Evolutionary conservation across 2,113 vertebrate species (phyloP).

Genomic region (Lepisosteus osseus): DNA sequence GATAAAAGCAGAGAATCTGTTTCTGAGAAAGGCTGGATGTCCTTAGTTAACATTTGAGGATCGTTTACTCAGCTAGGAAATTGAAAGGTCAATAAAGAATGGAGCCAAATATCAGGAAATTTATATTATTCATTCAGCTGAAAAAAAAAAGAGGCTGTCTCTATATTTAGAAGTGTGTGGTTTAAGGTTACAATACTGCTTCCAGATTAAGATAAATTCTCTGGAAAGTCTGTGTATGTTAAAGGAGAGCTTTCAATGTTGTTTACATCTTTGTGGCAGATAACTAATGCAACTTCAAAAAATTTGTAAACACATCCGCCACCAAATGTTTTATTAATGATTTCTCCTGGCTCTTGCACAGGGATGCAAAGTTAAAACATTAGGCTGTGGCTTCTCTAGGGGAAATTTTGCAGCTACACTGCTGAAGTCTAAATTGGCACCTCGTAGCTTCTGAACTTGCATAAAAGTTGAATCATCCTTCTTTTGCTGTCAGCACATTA

Average conservation of each 20-base stretch:
- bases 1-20: neutral
- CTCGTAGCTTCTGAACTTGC: neutral
- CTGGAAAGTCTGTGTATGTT: neutral
- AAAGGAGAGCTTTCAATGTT: neutral
- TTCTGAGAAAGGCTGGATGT: neutral
- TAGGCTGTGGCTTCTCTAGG: neutral
- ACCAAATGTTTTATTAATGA: neutral
- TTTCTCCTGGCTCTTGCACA: neutral
- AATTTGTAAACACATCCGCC: neutral
- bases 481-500: neutral
- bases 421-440: neutral
- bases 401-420: neutral
- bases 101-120: neutral
- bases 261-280: neutral
- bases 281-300: neutral
- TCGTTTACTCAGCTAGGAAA: neutral
- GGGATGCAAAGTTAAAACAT: neutral
- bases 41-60: conserved; percentile 8
- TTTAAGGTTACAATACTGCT: neutral
- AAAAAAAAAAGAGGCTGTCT: no score
- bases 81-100: conserved; percentile 1
- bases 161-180: neutral
- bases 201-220: neutral
- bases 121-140: neutral
- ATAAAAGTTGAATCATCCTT: neutral